Percentiles rank a stretch among this genome's conserved stretches.
Conservation (phyloP, 1,140 invertebrate species). For the Lasaia peninsularis region DNA sequence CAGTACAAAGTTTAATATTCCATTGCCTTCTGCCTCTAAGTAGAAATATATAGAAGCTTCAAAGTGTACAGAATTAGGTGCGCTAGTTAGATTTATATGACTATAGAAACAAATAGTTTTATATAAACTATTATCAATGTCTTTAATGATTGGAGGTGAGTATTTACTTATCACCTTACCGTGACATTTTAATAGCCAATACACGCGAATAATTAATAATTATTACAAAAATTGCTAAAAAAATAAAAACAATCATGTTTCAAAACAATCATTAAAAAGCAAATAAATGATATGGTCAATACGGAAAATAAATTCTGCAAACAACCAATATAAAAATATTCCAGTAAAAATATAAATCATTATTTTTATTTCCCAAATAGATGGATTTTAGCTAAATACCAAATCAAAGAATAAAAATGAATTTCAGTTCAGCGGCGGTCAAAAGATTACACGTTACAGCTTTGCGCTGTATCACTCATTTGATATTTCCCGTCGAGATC, state of each 20-base stretch:
- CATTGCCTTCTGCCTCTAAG: constrained; percentile 66
- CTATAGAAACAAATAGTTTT: constrained; percentile 30
- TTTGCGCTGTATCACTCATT: not conserved
- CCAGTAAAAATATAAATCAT: not conserved
- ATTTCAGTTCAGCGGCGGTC: not conserved
- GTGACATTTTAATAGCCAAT: constrained; percentile 24
- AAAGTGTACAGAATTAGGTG: constrained; percentile 46
- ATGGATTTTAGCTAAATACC: no score
- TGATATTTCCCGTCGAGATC: not conserved
- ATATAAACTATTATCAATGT: constrained; percentile 50
- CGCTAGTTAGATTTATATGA: constrained; percentile 48
- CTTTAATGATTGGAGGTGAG: constrained; percentile 71
- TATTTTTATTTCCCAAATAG: not conserved
- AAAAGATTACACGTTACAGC: not conserved
- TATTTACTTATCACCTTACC: constrained; percentile 33
- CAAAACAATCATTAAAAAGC: no score
- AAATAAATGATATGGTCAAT: no score
- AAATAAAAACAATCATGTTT: not conserved
- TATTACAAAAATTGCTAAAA: not conserved
- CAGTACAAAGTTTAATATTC: constrained; percentile 72
- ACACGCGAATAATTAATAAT: not conserved
- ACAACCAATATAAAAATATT: no score
- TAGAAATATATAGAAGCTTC: constrained; percentile 56
- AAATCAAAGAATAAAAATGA: not conserved
- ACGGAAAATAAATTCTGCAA: no score